Base-by-base conservation (phyloP, 2,888 invertebrate genomes). In the Copidosoma aretas region DNA sequence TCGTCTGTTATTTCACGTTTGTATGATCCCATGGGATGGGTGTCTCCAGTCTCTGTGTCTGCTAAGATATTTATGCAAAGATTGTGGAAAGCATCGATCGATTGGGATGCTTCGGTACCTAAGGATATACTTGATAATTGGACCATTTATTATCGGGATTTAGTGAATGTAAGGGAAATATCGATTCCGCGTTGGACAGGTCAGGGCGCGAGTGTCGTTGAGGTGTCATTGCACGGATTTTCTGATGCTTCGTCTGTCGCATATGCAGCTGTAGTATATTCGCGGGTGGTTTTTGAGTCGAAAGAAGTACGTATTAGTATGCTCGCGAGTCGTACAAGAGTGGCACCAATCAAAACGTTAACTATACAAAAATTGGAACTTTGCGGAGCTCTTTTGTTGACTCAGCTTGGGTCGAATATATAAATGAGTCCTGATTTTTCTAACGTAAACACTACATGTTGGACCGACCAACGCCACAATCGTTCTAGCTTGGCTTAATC, bases 151-250 rank as follows among this genome's bases (percentile, higher is more conserved):
- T 22, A 43, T 1, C 25, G 41, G 17, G 53, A 62, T 14, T 41
- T 62, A 8, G 12, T 24, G 1, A 46, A 63, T 0, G 1, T 56
- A 19, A 21, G 19, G 14, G 19, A 17, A 0, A 14, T 63, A 2
- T 14, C 15, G 24, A 56, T 63, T 19, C 49, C 32, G 43, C 10
- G 63, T 5, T 63, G 63, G 63, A 24, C 19, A 14, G 49, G 56
- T 2, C 43, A 54, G 0, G 3, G 19, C 46, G 32, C 32, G 8
- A 24, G 5, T 22, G 24, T 8, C 5, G 4, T 5, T 22, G 59
- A 59, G 17, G 43, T 22, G 58, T 1, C 17, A 1, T n/a, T 59
- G 5, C 14, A 56, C 1, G 22, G 25, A 14, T 63, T 8, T 12
- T 39, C 62, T 10, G 43, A 62, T n/a, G 53, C 62, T 1, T 43